A percentile compares a stretch with the other conserved stretches of the same genome.
Evolutionary conservation across 1,140 invertebrate species (phyloP).

Genomic region (Tigriopus japonicus): DNA sequence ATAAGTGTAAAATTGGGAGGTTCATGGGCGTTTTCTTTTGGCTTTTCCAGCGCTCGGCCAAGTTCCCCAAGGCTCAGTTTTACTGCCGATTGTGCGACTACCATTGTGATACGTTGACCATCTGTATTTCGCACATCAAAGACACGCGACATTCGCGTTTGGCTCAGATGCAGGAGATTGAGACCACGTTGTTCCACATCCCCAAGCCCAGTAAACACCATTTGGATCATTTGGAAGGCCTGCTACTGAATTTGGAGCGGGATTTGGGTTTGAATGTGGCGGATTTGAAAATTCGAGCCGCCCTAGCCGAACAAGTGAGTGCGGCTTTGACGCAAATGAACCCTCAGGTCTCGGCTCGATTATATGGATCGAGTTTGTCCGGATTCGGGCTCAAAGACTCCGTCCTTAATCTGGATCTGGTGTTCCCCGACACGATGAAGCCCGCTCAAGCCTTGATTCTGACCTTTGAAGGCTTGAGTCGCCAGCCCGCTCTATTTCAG

Average conservation of each 20-base stretch:
- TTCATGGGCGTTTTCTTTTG: neutral
- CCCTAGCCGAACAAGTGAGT: neutral
- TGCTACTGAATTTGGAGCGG: constrained; percentile 18
- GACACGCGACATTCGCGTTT: constrained; percentile 20
- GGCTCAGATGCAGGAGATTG: constrained; percentile 18
- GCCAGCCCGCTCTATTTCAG: constrained; percentile 15
- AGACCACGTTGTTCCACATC: constrained; percentile 20
- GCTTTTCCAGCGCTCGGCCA: constrained; percentile 20
- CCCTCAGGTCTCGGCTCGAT: constrained; percentile 16
- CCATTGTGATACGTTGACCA: constrained; percentile 23
- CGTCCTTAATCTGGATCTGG: constrained; percentile 25
- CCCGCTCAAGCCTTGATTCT: constrained; percentile 10
- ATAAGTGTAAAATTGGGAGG: neutral
- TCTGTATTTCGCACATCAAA: constrained; percentile 23
- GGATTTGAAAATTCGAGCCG: constrained; percentile 7
- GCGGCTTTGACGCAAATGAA: neutral
- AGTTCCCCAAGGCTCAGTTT: constrained; percentile 24
- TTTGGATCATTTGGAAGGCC: constrained; percentile 17
- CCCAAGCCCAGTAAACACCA: constrained; percentile 20
- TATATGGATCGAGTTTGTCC: constrained; percentile 24
- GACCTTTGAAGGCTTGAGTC: neutral
- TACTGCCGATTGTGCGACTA: constrained; percentile 28
- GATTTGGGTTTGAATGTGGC: constrained; percentile 18
- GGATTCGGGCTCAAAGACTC: constrained; percentile 22
- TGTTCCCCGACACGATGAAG: constrained; percentile 17